Conservation (phyloP, 2,113 vertebrate genomes). For the Pogona vitticeps region DNA sequence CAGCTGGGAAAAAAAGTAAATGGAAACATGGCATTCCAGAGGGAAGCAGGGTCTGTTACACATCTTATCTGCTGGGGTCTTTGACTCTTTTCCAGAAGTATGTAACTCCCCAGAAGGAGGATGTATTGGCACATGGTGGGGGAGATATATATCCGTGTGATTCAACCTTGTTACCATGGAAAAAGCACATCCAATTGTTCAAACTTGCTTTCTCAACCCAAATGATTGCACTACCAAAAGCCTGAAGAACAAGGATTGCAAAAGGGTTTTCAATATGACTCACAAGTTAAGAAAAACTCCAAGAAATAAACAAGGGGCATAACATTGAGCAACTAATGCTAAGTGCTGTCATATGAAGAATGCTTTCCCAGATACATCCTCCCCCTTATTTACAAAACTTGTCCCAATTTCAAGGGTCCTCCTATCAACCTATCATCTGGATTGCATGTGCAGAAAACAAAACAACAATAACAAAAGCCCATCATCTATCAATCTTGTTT, state of each 20-base stretch:
- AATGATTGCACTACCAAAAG: slow-evolving; percentile 57
- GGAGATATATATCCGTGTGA: slow-evolving; percentile 3
- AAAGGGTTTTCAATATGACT: slow-evolving; percentile 53
- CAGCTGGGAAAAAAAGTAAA: background rate
- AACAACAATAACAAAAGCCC: slow-evolving; percentile 18
- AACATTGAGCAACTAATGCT: slow-evolving; percentile 58
- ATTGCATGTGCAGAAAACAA: slow-evolving; percentile 7
- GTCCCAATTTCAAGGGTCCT: background rate
- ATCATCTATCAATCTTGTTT: slow-evolving; percentile 15
- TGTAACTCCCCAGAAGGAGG: slow-evolving; percentile 6
- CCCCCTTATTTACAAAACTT: slow-evolving; percentile 8
- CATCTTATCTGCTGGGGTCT: background rate
- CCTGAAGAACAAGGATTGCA: slow-evolving; percentile 45
- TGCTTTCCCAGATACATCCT: background rate
- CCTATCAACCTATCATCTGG: slow-evolving; percentile 39
- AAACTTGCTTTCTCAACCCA: slow-evolving; percentile 40
- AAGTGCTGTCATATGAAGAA: slow-evolving; percentile 29
- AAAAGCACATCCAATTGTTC: slow-evolving; percentile 28
- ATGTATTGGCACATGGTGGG: slow-evolving; percentile 13
- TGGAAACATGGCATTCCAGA: background rate
- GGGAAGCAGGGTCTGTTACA: background rate
- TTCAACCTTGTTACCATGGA: slow-evolving; percentile 34
- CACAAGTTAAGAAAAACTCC: slow-evolving; percentile 67
- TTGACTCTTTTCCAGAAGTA: background rate
- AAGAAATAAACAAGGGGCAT: slow-evolving; percentile 22